Evolutionary conservation across 1,140 invertebrate genomes (phyloP), one percentile per base, ranked within the genome.

Genomic region (Ladona fulva): DNA sequence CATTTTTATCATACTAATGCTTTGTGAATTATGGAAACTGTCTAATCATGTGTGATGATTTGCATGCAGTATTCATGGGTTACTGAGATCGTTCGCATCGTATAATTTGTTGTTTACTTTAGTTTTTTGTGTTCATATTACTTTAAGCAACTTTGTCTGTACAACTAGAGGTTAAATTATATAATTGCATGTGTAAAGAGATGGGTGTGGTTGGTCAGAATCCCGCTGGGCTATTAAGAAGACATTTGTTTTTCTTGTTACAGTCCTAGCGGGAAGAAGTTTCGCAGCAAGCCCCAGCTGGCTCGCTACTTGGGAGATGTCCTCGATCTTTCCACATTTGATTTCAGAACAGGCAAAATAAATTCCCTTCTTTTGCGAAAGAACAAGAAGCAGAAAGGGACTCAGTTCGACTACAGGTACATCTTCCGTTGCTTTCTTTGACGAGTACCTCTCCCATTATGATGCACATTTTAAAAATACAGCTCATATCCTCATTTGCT

Each of bases 291-390:
- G 86, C 90, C 92, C 37, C 92, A 95, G 86, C 87, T 95, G 83
- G 89, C 91, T 75, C 87, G 92, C 80, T 90, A 90, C 84, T 88
- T 95, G 76, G 93, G 93, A 82, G 91, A 94, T 84, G 87, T 89
- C 81, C 88, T 93, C 85, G 94, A 95, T 87, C 87, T 95, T 44
- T 90, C 91, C 81, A 90, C 91, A 82, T 94, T 95, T 88, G 94
- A 95, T 87, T 95, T 91, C 85, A 89, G 91, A 81, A 90, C 92
- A 81, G 93, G 94, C 80, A 92, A 92, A 86, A 89, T 92, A 81
- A 92, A 87, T 84, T 83, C 89, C 80, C 84, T 88, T 84, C 83
- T 89, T 80, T 84, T 88, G 81, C 86, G 89, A 81, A 91, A 91
- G 85, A 89, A 86, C 85, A 90, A 89, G 85, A 89, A 89, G 83